Evolutionary conservation across 1,140 invertebrate species (phyloP), one percentile per base, ranked within the genome.

Genomic region (Magallana ariakensis): DNA sequence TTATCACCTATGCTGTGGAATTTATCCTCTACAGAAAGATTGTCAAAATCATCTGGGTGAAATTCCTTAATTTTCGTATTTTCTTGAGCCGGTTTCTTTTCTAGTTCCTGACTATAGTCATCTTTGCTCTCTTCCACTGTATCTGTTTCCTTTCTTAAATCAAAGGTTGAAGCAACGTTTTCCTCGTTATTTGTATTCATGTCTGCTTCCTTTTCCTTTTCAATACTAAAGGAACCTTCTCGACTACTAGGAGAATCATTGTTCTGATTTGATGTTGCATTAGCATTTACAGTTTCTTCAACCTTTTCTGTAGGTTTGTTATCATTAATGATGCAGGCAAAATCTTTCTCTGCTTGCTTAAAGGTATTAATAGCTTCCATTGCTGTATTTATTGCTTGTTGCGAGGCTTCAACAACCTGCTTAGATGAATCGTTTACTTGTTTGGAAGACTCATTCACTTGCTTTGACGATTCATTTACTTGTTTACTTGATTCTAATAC

Each of bases 381-480:
- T 58, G 82, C 82, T 10, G 82, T 56, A 16, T 60, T 16, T 57
- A 84, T 60, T n/a, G 55, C 82, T 26, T 84, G 55, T 26, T 84
- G 53, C 19, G 82, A 84, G 13, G 82, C 57, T 60, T 57, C 82
- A 16, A 84, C 55, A 8, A 84, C 56, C 33, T 84, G 82, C 33
- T 84, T 57, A 4, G 82, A 84, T 58, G 82, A 84, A 16, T 58
- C 57, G 53, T 84, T 84, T 9, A 84, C 82, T 33, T 84, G 82
- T 58, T 84, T 84, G 6, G 82, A 84, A 58, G 82, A 84, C n/a
- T 84, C 82, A 46, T 84, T 84, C 16, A 84, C 82, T 84, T 84
- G 82, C 10, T 84, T 57, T 13, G 82, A 84, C 19, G 82, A 84
- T 60, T 19, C 56, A 84, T 84, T 84, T 15, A 84, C 82, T 84